Conservation (phyloP, 2,888 invertebrate species). For the Drosophila niveifrons region DNA sequence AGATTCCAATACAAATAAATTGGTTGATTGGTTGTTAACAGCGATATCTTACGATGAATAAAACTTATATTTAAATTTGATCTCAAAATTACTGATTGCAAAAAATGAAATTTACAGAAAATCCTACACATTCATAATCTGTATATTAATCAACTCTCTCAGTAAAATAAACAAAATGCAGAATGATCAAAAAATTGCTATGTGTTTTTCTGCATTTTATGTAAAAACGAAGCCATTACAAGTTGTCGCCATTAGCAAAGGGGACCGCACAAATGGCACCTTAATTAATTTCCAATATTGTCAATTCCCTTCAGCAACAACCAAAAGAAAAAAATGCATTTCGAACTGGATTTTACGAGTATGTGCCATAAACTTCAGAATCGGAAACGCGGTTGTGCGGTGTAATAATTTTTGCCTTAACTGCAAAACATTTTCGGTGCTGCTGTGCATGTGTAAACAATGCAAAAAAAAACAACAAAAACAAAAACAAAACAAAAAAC, state of each 20-base stretch:
- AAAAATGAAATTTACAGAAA: too few relatives aligned
- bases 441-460: slow-evolving; percentile 20
- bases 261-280: slow-evolving; percentile 29
- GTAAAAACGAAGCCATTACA: slow-evolving; percentile 7
- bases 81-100: too few relatives aligned
- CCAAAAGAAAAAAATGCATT: slow-evolving; percentile 3
- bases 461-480: slow-evolving; percentile 55
- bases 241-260: slow-evolving; percentile 3
- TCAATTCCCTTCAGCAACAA: slow-evolving; percentile 8
- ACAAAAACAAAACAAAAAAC: slow-evolving; percentile 54
- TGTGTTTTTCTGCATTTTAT: background rate
- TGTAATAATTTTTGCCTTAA: slow-evolving; percentile 61
- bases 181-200: background rate
- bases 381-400: slow-evolving; percentile 25
- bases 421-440: slow-evolving; percentile 57
- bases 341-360: slow-evolving; percentile 30
- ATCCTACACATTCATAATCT: too few relatives aligned
- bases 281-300: slow-evolving; percentile 67
- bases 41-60: too few relatives aligned
- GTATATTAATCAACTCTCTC: too few relatives aligned
- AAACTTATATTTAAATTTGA: too few relatives aligned
- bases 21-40: too few relatives aligned
- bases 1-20: slow-evolving; percentile 8
- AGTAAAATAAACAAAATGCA: too few relatives aligned
- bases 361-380: slow-evolving; percentile 45